Conservation (phyloP, 1,140 invertebrate species). For the Bombus picipes region DNA sequence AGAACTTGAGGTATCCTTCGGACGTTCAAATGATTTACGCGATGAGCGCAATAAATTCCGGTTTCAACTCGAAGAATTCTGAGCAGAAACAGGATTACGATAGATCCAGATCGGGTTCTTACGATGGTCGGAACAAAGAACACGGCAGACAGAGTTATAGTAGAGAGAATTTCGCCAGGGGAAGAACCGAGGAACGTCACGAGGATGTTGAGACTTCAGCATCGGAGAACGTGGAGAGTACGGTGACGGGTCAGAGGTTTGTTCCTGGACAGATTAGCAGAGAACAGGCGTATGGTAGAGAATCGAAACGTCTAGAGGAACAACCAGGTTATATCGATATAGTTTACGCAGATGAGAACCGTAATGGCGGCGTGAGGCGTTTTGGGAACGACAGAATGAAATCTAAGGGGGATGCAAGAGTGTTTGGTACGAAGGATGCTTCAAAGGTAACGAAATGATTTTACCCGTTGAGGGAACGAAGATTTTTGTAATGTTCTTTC, state of each 20-base stretch:
- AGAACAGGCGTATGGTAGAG: neutral
- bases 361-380: constrained; percentile 51
- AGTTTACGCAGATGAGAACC: constrained; percentile 72
- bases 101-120: neutral
- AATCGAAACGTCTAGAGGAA: constrained; percentile 56
- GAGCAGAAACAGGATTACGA: neutral
- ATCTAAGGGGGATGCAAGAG: constrained; percentile 56
- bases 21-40: constrained; percentile 37
- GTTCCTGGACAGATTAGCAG: neutral
- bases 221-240: constrained; percentile 50
- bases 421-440: constrained; percentile 72
- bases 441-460: constrained; percentile 66
- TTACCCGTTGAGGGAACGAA: neutral
- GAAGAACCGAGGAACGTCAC: neutral
- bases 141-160: neutral
- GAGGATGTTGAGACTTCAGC: constrained; percentile 31
- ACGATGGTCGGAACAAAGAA: too few relatives aligned
- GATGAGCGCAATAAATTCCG: neutral
- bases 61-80: neutral
- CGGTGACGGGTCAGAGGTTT: neutral
- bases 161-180: neutral
- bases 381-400: constrained; percentile 73
- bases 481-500: neutral
- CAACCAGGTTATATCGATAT: constrained; percentile 77
- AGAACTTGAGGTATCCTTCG: neutral